Percentiles rank a stretch among this genome's conserved stretches.
phyloP scores from a whole-genome alignment of 1,140 invertebrate species.

The Drosophila novamexicana region DNA sequence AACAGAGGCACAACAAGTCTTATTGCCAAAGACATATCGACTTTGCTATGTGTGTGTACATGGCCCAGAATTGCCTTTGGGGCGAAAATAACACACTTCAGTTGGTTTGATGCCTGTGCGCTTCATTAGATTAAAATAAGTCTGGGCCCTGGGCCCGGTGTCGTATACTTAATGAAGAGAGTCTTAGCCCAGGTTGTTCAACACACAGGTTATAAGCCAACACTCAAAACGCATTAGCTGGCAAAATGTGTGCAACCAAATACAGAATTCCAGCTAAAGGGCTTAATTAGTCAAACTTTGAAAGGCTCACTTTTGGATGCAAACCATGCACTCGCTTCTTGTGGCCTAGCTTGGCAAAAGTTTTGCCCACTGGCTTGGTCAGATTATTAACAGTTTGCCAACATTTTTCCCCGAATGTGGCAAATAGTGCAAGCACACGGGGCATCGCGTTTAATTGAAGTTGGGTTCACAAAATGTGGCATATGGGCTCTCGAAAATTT shows the following conservation, averaged over 20 bases:
- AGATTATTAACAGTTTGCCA: background rate
- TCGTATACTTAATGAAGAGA: conserved; percentile 24
- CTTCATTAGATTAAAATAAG: conserved; percentile 34
- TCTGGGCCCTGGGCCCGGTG: background rate
- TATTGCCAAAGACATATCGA: conserved; percentile 20
- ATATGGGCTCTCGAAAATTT: no score
- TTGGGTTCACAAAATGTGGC: no score
- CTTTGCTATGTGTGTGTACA: conserved; percentile 2
- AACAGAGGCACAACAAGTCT: conserved; percentile 25
- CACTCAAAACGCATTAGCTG: background rate
- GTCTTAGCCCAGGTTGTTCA: background rate
- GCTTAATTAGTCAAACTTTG: background rate
- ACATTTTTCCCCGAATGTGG: background rate
- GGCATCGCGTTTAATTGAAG: no score
- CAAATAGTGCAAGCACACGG: background rate
- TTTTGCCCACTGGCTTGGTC: background rate
- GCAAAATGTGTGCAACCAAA: background rate
- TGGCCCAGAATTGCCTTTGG: conserved; percentile 25
- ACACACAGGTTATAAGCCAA: background rate
- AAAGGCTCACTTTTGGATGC: background rate
- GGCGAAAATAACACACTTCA: conserved; percentile 54
- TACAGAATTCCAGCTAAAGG: background rate
- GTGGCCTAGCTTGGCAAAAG: background rate
- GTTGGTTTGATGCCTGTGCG: conserved; percentile 45
- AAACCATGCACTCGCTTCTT: background rate